phyloP scores from a whole-genome alignment of 2,797 vertebrate species.

The Anas georgica region DNA sequence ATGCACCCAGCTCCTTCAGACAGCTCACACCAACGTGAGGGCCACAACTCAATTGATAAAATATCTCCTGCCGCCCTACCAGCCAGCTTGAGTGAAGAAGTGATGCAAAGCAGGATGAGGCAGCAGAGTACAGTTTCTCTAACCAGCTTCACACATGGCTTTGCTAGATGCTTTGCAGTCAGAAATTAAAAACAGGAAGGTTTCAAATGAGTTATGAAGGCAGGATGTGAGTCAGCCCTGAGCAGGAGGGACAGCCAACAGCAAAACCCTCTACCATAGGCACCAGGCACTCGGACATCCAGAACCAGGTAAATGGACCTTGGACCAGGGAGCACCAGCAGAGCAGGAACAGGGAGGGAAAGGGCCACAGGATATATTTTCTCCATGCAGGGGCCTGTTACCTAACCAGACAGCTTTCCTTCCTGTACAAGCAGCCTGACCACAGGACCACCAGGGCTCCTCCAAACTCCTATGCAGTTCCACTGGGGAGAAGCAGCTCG shows the following conservation, averaged over 20 bases:
- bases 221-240: constrained; percentile 58
- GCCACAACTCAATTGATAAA: background rate
- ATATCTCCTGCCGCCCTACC: background rate
- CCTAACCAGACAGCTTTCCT: background rate
- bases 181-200: constrained; percentile 45
- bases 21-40: background rate
- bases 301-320: fast-evolving
- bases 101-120: background rate
- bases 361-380: background rate
- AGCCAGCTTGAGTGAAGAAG: background rate
- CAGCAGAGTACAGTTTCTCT: background rate
- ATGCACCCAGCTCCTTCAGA: background rate
- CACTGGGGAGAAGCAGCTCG: background rate
- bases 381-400: background rate
- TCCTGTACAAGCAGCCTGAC: background rate
- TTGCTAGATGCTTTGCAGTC: background rate
- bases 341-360: background rate
- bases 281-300: background rate
- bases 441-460: background rate
- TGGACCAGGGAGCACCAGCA: background rate
- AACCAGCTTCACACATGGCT: background rate
- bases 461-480: background rate
- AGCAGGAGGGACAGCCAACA: constrained; percentile 11
- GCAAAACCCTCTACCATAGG: background rate
- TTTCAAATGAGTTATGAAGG: background rate